phyloP scores from a whole-genome alignment of 30 jellyfish, hydroid and myxozoan species.

The Aurelia sp. region DNA sequence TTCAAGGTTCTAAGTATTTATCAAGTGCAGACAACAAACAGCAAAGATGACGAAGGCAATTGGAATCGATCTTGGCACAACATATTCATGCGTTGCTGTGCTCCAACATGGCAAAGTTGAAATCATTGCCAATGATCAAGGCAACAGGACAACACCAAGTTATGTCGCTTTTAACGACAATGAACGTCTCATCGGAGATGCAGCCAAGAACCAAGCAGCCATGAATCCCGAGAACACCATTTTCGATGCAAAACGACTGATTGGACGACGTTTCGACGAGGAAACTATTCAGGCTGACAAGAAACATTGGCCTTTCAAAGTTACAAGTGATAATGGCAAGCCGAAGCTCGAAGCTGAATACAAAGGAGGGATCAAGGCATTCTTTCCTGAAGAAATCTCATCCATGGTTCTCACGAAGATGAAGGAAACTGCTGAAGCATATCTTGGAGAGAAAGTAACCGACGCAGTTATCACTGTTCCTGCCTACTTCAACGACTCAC shows the following conservation, averaged over 20 bases:
- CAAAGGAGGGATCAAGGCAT: conserved; percentile 64
- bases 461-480: conserved; percentile 93
- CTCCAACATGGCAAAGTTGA: conserved; percentile 86
- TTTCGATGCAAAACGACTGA: conserved; percentile 83
- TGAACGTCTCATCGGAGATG: conserved; percentile 87
- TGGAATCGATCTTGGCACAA: conserved; percentile 94
- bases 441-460: conserved; percentile 69
- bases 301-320: conserved; percentile 83
- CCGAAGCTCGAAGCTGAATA: conserved; percentile 39
- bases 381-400: conserved; percentile 83
- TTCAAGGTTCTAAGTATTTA: no score
- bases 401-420: conserved; percentile 80
- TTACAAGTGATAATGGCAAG: conserved; percentile 57
- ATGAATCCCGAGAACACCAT: conserved; percentile 83
- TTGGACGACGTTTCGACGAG: conserved; percentile 80
- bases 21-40: no score
- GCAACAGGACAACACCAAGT: conserved; percentile 88
- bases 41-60: conserved; percentile 69
- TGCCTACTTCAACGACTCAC: conserved; percentile 90
- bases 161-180: conserved; percentile 81
- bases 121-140: conserved; percentile 86
- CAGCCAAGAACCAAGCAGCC: conserved; percentile 86
- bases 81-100: conserved; percentile 87
- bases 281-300: conserved; percentile 59
- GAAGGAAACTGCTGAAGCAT: conserved; percentile 89